phyloP scores from a whole-genome alignment of 2,113 vertebrate species.

The Pterophyllum scalare region DNA sequence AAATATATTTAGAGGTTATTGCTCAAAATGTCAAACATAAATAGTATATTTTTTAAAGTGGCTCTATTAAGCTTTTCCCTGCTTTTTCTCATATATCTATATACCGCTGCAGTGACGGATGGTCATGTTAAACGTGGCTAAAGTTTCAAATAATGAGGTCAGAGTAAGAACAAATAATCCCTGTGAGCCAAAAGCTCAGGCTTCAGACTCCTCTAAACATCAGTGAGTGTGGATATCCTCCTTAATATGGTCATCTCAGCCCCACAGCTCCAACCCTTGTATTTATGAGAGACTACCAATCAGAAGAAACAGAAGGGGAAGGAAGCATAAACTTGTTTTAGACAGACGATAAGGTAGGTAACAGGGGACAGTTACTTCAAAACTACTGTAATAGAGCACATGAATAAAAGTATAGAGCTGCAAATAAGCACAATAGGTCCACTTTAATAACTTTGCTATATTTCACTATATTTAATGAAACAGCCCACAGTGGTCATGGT shows the following conservation, averaged over 20 bases:
- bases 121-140: neutral
- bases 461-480: neutral
- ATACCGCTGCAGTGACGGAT: neutral
- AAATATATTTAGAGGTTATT: neutral
- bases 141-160: neutral
- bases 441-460: fast-evolving
- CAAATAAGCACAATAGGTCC: neutral
- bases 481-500: neutral
- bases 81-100: neutral
- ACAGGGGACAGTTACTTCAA: neutral
- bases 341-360: neutral
- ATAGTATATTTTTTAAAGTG: neutral
- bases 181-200: neutral
- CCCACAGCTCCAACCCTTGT: neutral
- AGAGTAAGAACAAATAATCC: neutral
- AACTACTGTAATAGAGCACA: neutral
- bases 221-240: neutral
- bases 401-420: neutral
- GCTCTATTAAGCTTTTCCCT: neutral
- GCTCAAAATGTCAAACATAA: neutral
- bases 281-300: neutral
- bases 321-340: neutral
- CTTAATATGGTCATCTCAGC: neutral
- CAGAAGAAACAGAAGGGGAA: neutral
- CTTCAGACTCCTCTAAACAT: neutral